Base-by-base conservation (phyloP, 2,797 vertebrate genomes). In the Kryptolebias ocellatus region DNA sequence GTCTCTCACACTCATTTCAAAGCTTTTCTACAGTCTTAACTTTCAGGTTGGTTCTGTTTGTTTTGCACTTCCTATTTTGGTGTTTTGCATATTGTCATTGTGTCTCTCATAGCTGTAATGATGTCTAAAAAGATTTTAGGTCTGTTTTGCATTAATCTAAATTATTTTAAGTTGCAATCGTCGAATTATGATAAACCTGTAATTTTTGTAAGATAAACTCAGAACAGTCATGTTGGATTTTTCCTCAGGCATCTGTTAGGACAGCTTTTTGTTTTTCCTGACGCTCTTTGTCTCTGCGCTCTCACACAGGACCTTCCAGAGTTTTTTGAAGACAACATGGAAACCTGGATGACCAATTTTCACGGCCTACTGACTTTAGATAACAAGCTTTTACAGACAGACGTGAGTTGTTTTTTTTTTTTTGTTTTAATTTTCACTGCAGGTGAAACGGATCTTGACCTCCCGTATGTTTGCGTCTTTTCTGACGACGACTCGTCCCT, bases 241-340 rank as follows among this genome's bases (percentile, higher is more conserved):
- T 34, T 34, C 31, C 4, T 34, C 31, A 34, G 37, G 37, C 37
- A 39, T 39, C 10, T 10, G 4, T 56, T 18, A 5, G 17, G n/a
- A 9, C 18, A 20, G 39, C 37, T 56, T 20, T 18, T 18, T 18
- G 7, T 9, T 50, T 47, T 24, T 10, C 8, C 37, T 39, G 1
- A 12, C 10, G 1, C 18, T 39, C 10, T 49, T 7, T 29, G 4
- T 27, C 17, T 69, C 31, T 87, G 0, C 31, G 1, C 54, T 62
- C 1, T 71, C 67, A 12, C 27, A 49, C 81, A 99, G 98, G 98
- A 99, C 87, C 96, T 99, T 67, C 98, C 98, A 24, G 98, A 99
- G 84, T 99, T 99, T 89, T 99, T 99, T 94, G 98, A 99, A 89
- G 98, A 99, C 90, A 98, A 99, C 89, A 99, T 99, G 97, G 97